These are phyloP conservation scores for Halichondria panicea DNA, from an alignment of 37 sponge, comb jelly and placozoan species.

Conservation along the genomic window DNA sequence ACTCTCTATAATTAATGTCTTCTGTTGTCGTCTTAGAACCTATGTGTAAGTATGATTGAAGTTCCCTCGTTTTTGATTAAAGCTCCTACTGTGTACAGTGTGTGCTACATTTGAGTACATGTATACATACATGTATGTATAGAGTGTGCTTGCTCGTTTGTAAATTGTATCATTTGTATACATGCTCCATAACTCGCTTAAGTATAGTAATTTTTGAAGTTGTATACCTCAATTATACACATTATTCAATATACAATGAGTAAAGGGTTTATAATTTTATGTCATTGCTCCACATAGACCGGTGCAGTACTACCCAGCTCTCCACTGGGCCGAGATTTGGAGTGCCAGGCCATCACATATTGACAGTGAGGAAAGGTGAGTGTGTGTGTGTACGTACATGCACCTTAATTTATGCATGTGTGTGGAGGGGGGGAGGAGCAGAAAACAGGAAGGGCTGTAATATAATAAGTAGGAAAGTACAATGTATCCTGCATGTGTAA, in stretches of 20 bases:
- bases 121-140: background rate
- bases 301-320: constrained; percentile 19
- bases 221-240: background rate
- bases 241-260: background rate
- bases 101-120: background rate
- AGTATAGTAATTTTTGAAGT: background rate
- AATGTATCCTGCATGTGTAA: too few species aligned
- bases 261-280: background rate
- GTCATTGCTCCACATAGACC: background rate
- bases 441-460: too few species aligned
- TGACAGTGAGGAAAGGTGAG: constrained; percentile 21
- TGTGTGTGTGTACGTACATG: background rate
- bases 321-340: constrained; percentile 61
- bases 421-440: background rate
- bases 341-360: constrained; percentile 23
- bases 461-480: too few species aligned
- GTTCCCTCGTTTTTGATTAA: background rate
- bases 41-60: background rate
- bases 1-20: background rate
- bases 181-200: too few species aligned
- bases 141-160: background rate
- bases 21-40: background rate
- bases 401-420: background rate
- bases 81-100: background rate
- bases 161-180: background rate